A percentile compares a stretch with the other conserved stretches of the same genome.
phyloP scores from a whole-genome alignment of 2,797 vertebrate genomes.

The Lacerta agilis region DNA sequence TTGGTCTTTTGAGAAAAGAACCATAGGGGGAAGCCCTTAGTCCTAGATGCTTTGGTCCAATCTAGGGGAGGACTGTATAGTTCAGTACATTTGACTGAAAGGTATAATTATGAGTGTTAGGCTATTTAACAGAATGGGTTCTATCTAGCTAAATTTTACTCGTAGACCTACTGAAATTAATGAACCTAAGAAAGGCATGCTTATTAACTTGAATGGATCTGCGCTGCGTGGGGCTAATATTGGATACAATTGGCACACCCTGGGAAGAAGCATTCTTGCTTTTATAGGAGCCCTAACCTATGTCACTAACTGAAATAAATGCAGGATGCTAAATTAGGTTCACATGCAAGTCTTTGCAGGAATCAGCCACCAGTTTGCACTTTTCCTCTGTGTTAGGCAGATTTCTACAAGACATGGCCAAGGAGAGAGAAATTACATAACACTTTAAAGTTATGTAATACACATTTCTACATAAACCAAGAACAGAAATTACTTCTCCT shows the following conservation, averaged over 20 bases:
- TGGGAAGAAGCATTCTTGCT: neutral
- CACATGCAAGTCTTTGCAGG: neutral
- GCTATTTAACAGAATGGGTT: neutral
- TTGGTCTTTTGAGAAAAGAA: neutral
- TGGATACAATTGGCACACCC: neutral
- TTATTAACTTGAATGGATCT: too few species aligned
- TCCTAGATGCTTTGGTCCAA: neutral
- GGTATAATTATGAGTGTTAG: neutral
- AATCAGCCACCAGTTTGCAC: neutral
- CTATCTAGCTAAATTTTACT: too few species aligned
- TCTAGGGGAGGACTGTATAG: too few species aligned
- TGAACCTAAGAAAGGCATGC: too few species aligned
- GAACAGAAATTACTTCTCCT: slow-evolving; percentile 23
- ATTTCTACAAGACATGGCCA: neutral
- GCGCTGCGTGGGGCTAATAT: too few species aligned
- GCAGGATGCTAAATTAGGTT: neutral
- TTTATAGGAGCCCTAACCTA: neutral
- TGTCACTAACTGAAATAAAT: neutral
- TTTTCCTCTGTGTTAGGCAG: neutral
- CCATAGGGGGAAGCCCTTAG: neutral
- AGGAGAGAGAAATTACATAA: neutral
- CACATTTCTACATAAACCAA: slow-evolving; percentile 40
- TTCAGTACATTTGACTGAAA: neutral
- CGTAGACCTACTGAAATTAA: too few species aligned
- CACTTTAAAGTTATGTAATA: neutral